Evolutionary conservation across 2,797 vertebrate species (phyloP), one percentile per base, ranked within the genome.

Genomic region (Amphiprion clarkii): DNA sequence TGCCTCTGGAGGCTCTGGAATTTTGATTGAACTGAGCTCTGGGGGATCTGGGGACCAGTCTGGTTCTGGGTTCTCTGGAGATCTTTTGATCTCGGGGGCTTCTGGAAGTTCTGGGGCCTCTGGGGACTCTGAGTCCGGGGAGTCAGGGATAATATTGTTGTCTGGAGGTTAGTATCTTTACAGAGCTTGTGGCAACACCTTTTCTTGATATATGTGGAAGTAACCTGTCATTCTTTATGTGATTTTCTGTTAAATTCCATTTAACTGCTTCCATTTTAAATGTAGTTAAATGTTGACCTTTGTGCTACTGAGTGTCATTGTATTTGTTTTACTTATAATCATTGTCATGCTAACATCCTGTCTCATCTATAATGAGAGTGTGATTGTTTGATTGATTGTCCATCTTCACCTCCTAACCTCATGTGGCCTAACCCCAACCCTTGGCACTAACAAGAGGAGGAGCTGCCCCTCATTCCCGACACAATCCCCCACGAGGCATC

Each of bases 371-470:
- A 81, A 62, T 82, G 63, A 39, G 36, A 39, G 36, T 10, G 36
- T 73, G 83, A 87, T 58, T 84, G 72, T 31, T 79, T 87, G 79
- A 89, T 65, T 87, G 82, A 88, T 65, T 86, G 71, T 91, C 83
- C 64, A 49, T 84, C 66, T 88, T 86, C 64, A 66, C 53, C 36
- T 67, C 77, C 83, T 89, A 92, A 93, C 86, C 48, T 86, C 73
- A 23, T 87, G 65, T 88, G 85, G 90, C 77, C 88, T 93, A 93
- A 93, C 76, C 75, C 79, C 70, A 79, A 88, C 76, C 80, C 82
- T 93, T 93, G 92, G 89, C 93, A 92, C 86, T 93, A 93, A 95
- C 92, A 95, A 95, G 95, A 90, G 91, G 94, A 95, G 82, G 91
- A 93, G 91, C 72, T 91, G 83, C 71, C 85, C 64, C 75, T 88